These are phyloP conservation scores for Melanotaenia pygmaea DNA, from an alignment of 2,797 vertebrate species.

Conservation along the genomic window DNA sequence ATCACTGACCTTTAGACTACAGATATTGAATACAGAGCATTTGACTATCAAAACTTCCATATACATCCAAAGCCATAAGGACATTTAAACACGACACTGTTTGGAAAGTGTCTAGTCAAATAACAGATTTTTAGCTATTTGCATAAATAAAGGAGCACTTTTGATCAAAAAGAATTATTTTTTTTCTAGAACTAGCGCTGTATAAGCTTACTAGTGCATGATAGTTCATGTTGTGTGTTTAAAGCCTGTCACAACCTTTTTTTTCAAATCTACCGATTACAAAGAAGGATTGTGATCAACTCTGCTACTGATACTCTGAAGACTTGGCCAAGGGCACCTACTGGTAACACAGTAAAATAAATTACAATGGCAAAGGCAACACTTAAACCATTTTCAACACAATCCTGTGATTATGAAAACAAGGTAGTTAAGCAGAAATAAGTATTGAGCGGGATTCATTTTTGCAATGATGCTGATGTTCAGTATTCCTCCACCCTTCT, in stretches of 20 bases:
- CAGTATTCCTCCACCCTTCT: neutral
- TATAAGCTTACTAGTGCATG: neutral
- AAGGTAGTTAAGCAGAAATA: neutral
- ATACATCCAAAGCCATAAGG: neutral
- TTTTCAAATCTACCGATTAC: neutral
- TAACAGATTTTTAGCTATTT: neutral
- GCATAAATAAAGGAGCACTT: no score
- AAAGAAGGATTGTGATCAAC: neutral
- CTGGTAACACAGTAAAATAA: conserved; percentile 1
- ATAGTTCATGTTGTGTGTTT: conserved; percentile 2
- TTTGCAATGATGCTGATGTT: neutral
- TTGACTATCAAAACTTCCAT: neutral
- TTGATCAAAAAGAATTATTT: neutral
- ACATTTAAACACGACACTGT: neutral
- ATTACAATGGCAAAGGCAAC: neutral
- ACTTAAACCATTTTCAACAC: neutral
- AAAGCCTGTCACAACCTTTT: neutral
- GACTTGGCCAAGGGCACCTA: neutral
- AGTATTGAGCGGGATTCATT: neutral
- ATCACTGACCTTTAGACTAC: neutral
- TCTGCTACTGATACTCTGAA: neutral
- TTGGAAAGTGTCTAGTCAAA: neutral
- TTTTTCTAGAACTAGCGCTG: neutral
- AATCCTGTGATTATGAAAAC: neutral
- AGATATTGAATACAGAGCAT: neutral